phyloP scores from a whole-genome alignment of 2,797 vertebrate genomes.

The Dallia pectoralis region DNA sequence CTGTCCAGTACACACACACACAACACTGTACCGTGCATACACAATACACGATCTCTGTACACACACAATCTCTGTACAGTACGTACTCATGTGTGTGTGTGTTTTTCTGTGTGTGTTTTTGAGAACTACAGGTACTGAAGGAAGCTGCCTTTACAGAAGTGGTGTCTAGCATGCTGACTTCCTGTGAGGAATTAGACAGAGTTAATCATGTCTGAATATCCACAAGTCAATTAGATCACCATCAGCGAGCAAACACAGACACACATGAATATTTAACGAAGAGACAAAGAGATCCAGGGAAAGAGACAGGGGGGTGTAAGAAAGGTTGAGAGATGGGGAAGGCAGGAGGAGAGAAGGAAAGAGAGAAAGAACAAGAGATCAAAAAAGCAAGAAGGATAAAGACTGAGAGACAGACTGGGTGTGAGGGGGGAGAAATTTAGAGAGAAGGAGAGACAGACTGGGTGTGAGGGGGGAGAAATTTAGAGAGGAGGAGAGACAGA shows the following conservation, averaged over 20 bases:
- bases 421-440: too few relatives aligned
- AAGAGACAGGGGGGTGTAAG: constrained; percentile 1
- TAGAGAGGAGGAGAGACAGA: too few relatives aligned
- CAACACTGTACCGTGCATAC: constrained; percentile 27
- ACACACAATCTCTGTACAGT: constrained; percentile 71
- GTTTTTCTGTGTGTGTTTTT: too few relatives aligned
- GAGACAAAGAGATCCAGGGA: constrained; percentile 40
- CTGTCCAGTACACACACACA: not conserved
- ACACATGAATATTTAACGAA: constrained; percentile 77
- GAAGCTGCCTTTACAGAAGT: too few relatives aligned
- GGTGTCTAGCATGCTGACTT: constrained; percentile 74
- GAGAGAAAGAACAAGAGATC: not conserved
- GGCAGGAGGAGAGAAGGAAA: constrained; percentile 14
- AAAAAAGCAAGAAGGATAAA: constrained; percentile 59
- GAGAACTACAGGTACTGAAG: too few relatives aligned
- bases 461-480: too few relatives aligned
- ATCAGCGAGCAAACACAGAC: constrained; percentile 73
- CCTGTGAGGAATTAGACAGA: constrained; percentile 79
- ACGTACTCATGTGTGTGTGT: too few relatives aligned
- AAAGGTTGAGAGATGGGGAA: not conserved
- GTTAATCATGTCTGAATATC: constrained; percentile 78
- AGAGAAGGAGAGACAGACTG: too few relatives aligned
- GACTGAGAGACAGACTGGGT: not conserved
- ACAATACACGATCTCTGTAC: constrained; percentile 48
- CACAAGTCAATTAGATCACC: constrained; percentile 75